These are phyloP conservation scores for Malurus melanocephalus DNA, from an alignment of 2,113 vertebrate species.

Conservation along the genomic window DNA sequence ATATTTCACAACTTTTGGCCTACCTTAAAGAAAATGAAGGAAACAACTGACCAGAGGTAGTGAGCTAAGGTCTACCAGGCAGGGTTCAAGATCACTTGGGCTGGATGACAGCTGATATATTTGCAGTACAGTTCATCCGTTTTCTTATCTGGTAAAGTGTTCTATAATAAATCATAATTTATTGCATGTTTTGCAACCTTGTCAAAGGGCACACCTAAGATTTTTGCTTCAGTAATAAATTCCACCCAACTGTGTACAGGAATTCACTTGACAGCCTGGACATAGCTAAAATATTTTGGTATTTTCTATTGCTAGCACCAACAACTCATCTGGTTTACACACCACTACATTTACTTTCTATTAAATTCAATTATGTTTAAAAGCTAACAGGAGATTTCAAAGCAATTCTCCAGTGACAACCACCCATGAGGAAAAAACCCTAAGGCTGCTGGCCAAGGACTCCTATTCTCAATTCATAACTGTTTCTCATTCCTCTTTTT, in stretches of 20 bases:
- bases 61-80: constrained; percentile 10
- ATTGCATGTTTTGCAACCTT: constrained; percentile 43
- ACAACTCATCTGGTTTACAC: background rate
- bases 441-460: background rate
- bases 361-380: background rate
- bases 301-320: background rate
- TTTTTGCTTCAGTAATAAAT: constrained; percentile 49
- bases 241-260: background rate
- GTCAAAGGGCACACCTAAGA: constrained; percentile 46
- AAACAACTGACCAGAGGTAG: constrained; percentile 13
- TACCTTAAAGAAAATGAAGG: constrained; percentile 9
- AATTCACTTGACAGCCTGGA: constrained; percentile 29
- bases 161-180: constrained; percentile 56
- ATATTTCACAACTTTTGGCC: constrained; percentile 40
- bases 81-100: constrained; percentile 41
- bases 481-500: background rate
- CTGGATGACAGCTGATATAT: background rate
- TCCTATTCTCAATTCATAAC: background rate
- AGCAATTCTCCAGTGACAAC: background rate
- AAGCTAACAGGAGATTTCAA: background rate
- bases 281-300: constrained; percentile 26
- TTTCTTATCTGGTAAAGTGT: constrained; percentile 50
- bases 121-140: constrained; percentile 28
- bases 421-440: background rate
- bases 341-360: background rate